Conservation (phyloP, 1,140 invertebrate genomes). For the Leguminivora glycinivorella region DNA sequence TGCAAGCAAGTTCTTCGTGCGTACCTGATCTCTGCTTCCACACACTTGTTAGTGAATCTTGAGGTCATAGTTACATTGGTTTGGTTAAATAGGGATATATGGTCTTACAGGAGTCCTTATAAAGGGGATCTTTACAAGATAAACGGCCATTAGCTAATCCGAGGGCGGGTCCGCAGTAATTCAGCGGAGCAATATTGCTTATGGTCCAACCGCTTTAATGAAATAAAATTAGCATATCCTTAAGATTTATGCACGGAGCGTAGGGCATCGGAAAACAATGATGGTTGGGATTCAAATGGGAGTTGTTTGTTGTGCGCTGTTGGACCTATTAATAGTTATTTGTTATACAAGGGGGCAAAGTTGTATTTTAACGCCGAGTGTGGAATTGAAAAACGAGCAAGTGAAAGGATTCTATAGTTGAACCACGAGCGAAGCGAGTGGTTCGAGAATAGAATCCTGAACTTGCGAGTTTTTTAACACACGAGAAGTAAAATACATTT, state of each 20-base stretch:
- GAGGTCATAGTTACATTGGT: not conserved
- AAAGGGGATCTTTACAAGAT: constrained; percentile 66
- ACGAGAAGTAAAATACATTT: no score
- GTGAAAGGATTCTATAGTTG: no score
- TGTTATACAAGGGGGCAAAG: no score
- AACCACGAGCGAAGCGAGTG: no score
- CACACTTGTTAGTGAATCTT: not conserved
- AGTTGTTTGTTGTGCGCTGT: constrained; percentile 39
- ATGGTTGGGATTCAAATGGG: constrained; percentile 44
- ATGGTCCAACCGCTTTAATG: constrained; percentile 74
- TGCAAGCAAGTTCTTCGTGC: not conserved
- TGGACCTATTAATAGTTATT: not conserved
- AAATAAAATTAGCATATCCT: constrained; percentile 77
- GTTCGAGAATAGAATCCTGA: no score
- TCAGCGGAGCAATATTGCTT: constrained; percentile 69
- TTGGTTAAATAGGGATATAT: not conserved
- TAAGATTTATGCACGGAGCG: constrained; percentile 67
- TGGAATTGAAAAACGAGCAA: no score
- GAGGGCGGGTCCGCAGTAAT: constrained; percentile 63
- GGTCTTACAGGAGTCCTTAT: constrained; percentile 21
- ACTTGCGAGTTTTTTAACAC: no score
- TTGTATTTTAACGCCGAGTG: no score
- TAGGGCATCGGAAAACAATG: constrained; percentile 65
- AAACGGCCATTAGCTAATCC: constrained; percentile 77
- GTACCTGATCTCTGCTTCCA: not conserved